A percentile compares a stretch with the other conserved stretches of the same genome.
Evolutionary conservation across 2,113 vertebrate species (phyloP).

Genomic region (Tyrannus savana): DNA sequence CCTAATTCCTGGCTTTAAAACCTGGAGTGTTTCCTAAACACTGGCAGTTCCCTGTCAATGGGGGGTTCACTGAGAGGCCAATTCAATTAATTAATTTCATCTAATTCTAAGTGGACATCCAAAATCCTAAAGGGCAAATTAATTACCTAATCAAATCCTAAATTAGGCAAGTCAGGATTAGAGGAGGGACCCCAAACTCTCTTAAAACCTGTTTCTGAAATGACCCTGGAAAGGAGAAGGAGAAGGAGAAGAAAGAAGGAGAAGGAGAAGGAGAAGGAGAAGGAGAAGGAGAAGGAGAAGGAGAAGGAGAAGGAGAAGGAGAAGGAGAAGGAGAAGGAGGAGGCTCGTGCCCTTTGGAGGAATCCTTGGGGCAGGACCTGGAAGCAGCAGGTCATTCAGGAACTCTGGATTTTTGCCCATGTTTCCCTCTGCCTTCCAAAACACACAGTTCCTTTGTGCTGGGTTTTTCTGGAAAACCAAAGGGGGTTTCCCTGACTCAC

Average conservation of each 20-base stretch:
- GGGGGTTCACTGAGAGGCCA: neutral
- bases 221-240: neutral
- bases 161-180: neutral
- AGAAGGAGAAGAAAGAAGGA: neutral
- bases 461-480: neutral
- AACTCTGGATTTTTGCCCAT: neutral
- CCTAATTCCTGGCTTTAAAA: neutral
- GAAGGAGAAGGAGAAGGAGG: neutral
- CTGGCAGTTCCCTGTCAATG: neutral
- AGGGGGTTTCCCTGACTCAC: neutral
- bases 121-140: neutral
- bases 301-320: neutral
- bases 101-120: neutral
- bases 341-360: neutral
- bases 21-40: neutral
- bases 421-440: neutral
- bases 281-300: neutral
- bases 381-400: neutral
- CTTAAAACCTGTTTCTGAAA: neutral
- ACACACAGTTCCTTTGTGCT: neutral
- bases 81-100: neutral
- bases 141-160: neutral
- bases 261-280: neutral
- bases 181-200: neutral
- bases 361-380: neutral